Conservation (phyloP, 1,140 invertebrate genomes). For the Cotesia typhae region DNA sequence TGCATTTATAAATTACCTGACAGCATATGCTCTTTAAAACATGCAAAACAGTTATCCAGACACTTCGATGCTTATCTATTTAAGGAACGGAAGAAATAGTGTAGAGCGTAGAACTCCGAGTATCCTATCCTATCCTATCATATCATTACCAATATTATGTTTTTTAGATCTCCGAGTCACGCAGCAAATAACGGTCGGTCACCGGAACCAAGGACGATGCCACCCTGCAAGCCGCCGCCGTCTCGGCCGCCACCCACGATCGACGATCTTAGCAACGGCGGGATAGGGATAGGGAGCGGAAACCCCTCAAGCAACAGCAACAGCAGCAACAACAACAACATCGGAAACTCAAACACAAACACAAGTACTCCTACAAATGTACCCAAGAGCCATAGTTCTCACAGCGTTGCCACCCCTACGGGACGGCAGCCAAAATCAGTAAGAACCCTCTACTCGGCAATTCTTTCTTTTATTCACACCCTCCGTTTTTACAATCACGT, state of each 20-base stretch:
- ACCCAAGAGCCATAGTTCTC: constrained; percentile 55
- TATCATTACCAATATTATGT: constrained; percentile 7
- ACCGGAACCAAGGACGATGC: constrained; percentile 49
- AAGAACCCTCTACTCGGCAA: constrained; percentile 26
- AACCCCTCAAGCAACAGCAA: constrained; percentile 17
- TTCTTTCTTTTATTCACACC: constrained; percentile 25
- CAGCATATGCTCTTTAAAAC: too few species aligned
- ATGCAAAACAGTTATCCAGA: too few species aligned
- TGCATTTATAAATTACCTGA: too few species aligned
- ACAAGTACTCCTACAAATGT: constrained; percentile 51
- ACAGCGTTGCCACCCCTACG: constrained; percentile 52
- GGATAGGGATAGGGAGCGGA: constrained; percentile 43
- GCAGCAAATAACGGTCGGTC: constrained; percentile 51
- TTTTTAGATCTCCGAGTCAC: constrained; percentile 55
- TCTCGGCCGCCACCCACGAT: constrained; percentile 54
- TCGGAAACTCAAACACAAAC: constrained; percentile 40
- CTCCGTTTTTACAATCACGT: neutral
- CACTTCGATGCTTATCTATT: too few species aligned
- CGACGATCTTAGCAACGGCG: constrained; percentile 46
- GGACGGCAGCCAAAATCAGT: constrained; percentile 55
- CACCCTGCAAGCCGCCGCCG: constrained; percentile 57
- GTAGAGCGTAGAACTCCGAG: too few species aligned
- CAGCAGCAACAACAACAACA: constrained; percentile 37
- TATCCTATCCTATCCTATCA: neutral
- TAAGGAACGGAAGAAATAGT: too few species aligned